Percentiles rank a stretch among this genome's conserved stretches.
Conservation (phyloP, 2,888 invertebrate genomes). For the Plagodis pulveraria region DNA sequence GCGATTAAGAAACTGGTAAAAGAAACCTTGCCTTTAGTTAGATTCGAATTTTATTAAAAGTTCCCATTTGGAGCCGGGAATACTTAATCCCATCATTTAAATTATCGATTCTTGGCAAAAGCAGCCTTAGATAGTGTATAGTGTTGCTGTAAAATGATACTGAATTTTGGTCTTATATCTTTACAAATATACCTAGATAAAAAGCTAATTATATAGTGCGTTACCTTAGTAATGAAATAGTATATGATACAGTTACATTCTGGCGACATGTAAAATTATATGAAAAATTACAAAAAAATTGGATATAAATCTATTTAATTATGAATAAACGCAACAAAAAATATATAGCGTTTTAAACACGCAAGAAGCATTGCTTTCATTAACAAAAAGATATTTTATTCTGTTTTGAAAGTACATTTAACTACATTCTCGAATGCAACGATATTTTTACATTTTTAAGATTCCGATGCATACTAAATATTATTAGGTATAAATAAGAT, state of each 20-base stretch:
- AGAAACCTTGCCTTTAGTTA: too few relatives aligned
- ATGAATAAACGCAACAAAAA: slow-evolving; percentile 24
- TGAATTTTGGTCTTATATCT: slow-evolving; percentile 8
- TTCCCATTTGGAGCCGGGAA: too few relatives aligned
- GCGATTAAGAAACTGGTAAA: too few relatives aligned
- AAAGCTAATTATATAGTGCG: slow-evolving; percentile 11
- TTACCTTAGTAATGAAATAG: slow-evolving; percentile 10
- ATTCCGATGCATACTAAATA: not conserved
- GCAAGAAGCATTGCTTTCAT: slow-evolving; percentile 31
- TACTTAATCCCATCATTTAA: too few relatives aligned
- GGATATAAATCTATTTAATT: not conserved
- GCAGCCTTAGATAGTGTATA: slow-evolving; percentile 2
- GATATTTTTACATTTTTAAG: slow-evolving; percentile 10
- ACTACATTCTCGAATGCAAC: slow-evolving; percentile 8
- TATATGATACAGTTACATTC: slow-evolving; percentile 8
- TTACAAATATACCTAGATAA: slow-evolving; percentile 18
- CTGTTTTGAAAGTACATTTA: not conserved
- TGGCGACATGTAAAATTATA: slow-evolving; percentile 2
- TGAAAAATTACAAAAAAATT: not conserved
- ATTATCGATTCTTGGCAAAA: slow-evolving; percentile 7
- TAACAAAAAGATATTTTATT: slow-evolving; percentile 6
- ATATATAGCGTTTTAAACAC: slow-evolving; percentile 19
- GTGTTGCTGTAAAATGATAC: not conserved
- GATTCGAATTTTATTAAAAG: too few relatives aligned
- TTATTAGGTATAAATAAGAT: slow-evolving; percentile 10